These are phyloP conservation scores for Yasuhikotakia modesta DNA, from an alignment of 2,797 vertebrate genomes.

Conservation along the genomic window DNA sequence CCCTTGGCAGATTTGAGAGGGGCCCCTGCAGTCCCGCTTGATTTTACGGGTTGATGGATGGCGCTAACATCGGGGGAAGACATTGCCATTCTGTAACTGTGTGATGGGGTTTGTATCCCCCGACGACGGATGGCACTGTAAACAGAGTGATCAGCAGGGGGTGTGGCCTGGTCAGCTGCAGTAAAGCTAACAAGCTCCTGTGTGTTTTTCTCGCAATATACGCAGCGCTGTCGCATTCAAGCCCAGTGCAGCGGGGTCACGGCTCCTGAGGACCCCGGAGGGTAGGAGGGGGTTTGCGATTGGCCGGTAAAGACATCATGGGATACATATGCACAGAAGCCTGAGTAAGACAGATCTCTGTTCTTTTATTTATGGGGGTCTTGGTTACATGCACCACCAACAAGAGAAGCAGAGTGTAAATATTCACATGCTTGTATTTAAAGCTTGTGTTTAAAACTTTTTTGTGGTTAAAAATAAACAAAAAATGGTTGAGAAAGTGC, in stretches of 20 bases:
- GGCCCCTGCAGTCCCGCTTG: constrained; percentile 54
- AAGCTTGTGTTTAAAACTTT: too few species aligned
- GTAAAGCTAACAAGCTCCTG: constrained; percentile 39
- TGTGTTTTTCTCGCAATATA: constrained; percentile 46
- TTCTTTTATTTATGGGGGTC: not conserved
- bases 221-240: not conserved
- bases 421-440: too few species aligned
- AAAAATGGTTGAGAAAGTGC: too few species aligned
- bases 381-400: not conserved
- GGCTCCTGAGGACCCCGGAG: constrained; percentile 12
- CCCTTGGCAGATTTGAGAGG: constrained; percentile 45
- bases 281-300: constrained; percentile 9
- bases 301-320: constrained; percentile 58
- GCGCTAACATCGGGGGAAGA: constrained; percentile 32
- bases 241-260: constrained; percentile 25
- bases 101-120: constrained; percentile 33
- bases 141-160: constrained; percentile 22
- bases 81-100: constrained; percentile 1
- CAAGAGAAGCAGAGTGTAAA: not conserved
- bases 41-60: constrained; percentile 43
- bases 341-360: constrained; percentile 24
- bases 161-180: constrained; percentile 17
- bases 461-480: too few species aligned
- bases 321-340: not conserved
- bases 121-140: constrained; percentile 47